A percentile compares a stretch with the other conserved stretches of the same genome.
These are phyloP conservation scores for Motacilla tschutschensis DNA, from an alignment of 2,113 vertebrate species.

Conservation along the genomic window DNA sequence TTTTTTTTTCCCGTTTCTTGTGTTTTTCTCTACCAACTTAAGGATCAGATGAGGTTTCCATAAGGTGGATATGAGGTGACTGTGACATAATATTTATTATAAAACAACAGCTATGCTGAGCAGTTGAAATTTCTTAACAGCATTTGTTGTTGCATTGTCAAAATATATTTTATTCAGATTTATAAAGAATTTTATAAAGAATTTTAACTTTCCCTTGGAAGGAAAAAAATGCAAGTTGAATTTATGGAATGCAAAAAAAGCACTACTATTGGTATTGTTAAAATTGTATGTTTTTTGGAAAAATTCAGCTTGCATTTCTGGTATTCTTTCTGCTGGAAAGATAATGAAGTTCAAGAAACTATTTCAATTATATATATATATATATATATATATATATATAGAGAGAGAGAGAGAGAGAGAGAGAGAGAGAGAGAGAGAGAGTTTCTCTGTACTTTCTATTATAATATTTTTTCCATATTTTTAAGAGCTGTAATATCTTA, in stretches of 20 bases:
- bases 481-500: neutral
- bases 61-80: neutral
- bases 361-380: neutral
- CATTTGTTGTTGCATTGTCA: neutral
- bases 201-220: neutral
- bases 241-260: conserved; percentile 22
- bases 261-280: neutral
- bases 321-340: neutral
- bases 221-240: neutral
- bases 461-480: neutral
- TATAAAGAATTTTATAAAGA: conserved; percentile 27
- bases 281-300: neutral
- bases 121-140: neutral
- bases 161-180: conserved; percentile 20
- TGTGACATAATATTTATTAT: conserved; percentile 10
- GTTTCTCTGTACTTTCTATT: neutral
- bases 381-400: neutral
- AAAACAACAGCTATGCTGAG: neutral
- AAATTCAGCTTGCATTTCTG: neutral
- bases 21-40: neutral
- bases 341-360: neutral
- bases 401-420: no score
- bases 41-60: neutral
- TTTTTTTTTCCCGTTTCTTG: neutral
- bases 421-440: no score